Base-by-base conservation (phyloP, 2,113 vertebrate species). In the Psilopogon haemacephalus region DNA sequence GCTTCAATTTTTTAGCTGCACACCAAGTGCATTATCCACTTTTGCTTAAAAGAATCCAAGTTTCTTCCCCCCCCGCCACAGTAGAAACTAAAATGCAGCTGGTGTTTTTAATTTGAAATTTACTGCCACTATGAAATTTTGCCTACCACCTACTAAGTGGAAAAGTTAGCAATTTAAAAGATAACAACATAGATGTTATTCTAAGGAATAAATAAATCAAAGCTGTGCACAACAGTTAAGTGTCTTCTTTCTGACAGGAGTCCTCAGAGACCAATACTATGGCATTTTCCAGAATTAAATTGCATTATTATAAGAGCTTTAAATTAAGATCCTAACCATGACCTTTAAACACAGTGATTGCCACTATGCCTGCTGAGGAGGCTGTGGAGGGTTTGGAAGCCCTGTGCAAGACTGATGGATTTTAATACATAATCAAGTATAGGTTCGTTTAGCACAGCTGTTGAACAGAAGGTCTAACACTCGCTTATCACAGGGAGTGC, bases 361-460 rank as follows among this genome's bases (percentile, higher is more conserved):
- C 85, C 94, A 93, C 95, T 95, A 95, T 89, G 86, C 84, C 97
- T 96, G 94, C 94, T 96, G 93, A 86, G 96, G 91, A 91, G 80
- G 72, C 67, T 94, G 86, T 91, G 76, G 65, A 96, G 68, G 82
- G 90, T 94, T 96, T 94, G 95, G 93, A 94, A 96, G 93, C 56
- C 76, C 74, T 94, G 75, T 80, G 86, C 65, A 96, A 97, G 96
- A 96, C 72, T 90, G 91, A 95, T 97, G 93, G 79, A 40, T 84
- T 95, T 89, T 91, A 94, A 86, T 87, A 93, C 23, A 0, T 93
- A 96, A 97, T 97, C 96, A 96, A 92, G 94, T 94, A 40, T 55
- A 90, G 32, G 54, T 94, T 97, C 92, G 94, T 95, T 97, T 96
- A 96, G 83, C 80, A 79, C 88, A 97, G 93, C 93, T 97, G 85